Percentiles rank a stretch among this genome's conserved stretches.
Conservation (phyloP, 1,140 invertebrate genomes). For the Anastrepha obliqua region DNA sequence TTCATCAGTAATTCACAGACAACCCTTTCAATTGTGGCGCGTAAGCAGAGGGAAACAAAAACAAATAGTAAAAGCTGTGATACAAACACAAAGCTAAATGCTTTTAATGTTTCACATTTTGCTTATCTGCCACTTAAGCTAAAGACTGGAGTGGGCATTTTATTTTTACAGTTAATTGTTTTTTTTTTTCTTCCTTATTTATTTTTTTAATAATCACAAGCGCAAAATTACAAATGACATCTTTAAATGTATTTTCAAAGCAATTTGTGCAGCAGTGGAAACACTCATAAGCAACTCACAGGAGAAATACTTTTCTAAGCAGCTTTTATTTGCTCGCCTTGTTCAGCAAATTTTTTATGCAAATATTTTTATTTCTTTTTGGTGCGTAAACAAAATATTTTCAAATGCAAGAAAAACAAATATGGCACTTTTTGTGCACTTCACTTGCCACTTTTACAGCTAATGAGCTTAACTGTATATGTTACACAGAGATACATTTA, state of each 20-base stretch:
- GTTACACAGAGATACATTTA: too few relatives aligned
- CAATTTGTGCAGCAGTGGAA: neutral
- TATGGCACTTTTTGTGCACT: too few relatives aligned
- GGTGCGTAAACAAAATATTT: neutral
- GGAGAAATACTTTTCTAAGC: neutral
- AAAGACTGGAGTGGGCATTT: neutral
- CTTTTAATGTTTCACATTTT: conserved; percentile 19
- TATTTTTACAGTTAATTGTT: conserved; percentile 41
- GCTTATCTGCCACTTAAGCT: conserved; percentile 15
- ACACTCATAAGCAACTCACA: neutral
- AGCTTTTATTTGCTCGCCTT: neutral
- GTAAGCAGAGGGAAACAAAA: neutral
- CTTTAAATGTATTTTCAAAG: neutral
- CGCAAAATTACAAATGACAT: conserved; percentile 14
- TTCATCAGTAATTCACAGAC: neutral
- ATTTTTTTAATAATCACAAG: neutral
- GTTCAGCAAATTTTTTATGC: neutral
- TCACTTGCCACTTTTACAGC: neutral
- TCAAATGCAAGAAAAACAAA: neutral
- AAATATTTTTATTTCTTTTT: conserved; percentile 24
- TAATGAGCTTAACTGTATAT: conserved; percentile 27
- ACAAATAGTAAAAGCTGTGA: neutral
- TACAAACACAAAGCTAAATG: conserved; percentile 3
- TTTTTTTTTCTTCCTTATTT: neutral
- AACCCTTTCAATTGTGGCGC: conserved; percentile 4